Evolutionary conservation across 2,888 invertebrate genomes (phyloP).

Genomic region (Tetheella fluctuosa): DNA sequence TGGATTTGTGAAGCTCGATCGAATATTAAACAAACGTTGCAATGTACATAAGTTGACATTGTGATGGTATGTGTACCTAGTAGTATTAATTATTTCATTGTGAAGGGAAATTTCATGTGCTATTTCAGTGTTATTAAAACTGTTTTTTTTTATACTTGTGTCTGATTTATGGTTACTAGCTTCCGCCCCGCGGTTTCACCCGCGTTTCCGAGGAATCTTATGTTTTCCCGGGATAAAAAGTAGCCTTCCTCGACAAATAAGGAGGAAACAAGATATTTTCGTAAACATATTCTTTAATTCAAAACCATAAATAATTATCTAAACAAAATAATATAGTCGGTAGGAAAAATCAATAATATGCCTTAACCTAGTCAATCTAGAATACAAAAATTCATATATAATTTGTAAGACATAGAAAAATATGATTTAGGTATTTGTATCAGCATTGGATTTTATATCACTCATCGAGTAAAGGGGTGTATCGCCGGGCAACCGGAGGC

Average conservation of each 20-base stretch:
- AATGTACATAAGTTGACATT: conserved; percentile 38
- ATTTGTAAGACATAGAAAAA: background rate
- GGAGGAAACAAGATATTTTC: conserved; percentile 9
- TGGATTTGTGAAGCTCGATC: conserved; percentile 19
- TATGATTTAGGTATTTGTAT: background rate
- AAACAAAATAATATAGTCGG: background rate
- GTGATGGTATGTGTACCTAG: conserved; percentile 63
- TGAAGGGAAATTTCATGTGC: conserved; percentile 72
- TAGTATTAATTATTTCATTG: conserved; percentile 64
- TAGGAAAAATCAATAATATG: background rate
- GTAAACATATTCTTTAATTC: background rate
- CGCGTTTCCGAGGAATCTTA: too few relatives aligned
- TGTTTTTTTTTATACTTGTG: conserved; percentile 53
- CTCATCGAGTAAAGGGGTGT: conserved; percentile 45
- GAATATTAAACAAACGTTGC: conserved; percentile 15
- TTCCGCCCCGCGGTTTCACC: too few relatives aligned
- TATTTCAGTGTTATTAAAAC: conserved; percentile 75
- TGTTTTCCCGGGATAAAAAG: too few relatives aligned
- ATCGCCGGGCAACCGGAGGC: conserved; percentile 52
- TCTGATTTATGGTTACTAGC: conserved; percentile 9
- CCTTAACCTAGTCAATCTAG: background rate
- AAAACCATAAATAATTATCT: conserved; percentile 10
- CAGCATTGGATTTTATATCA: conserved; percentile 31
- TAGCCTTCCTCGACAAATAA: too few relatives aligned
- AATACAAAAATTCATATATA: background rate